Conservation (phyloP, 1,140 invertebrate species). For the Brachionus asplanchnoidis region DNA sequence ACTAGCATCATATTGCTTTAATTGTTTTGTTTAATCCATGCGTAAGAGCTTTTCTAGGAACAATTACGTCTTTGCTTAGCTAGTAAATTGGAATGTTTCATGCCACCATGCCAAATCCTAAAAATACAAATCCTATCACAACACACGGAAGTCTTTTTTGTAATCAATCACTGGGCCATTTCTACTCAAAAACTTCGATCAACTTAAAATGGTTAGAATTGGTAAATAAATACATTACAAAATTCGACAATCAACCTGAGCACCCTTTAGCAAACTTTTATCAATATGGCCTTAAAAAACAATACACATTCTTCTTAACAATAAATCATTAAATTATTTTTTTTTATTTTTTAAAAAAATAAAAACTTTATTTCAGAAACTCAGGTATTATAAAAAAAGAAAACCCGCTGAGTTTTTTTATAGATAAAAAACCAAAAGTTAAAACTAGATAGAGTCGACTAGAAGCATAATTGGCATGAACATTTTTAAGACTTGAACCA, state of each 20-base stretch:
- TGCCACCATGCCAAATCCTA: background rate
- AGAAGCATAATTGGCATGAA: too few species aligned
- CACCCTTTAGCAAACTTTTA: background rate
- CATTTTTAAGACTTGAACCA: too few species aligned
- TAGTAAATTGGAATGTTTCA: background rate
- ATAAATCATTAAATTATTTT: background rate
- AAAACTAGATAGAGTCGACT: too few species aligned
- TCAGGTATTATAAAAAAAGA: background rate
- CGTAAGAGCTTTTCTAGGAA: background rate
- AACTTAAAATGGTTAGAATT: background rate
- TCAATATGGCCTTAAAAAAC: background rate
- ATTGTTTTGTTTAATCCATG: slow-evolving; percentile 9
- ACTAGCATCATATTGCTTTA: background rate
- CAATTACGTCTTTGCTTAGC: background rate
- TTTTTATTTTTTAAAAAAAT: background rate
- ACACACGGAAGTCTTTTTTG: background rate
- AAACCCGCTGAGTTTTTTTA: background rate
- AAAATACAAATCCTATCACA: background rate
- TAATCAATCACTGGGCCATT: background rate
- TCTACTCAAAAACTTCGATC: background rate
- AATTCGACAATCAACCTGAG: background rate
- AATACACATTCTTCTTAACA: background rate
- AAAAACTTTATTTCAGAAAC: background rate
- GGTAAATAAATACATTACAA: background rate
- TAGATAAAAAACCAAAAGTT: background rate